These are phyloP conservation scores for Sebastes taczanowskii DNA, from an alignment of 2,797 vertebrate genomes.

Conservation along the genomic window DNA sequence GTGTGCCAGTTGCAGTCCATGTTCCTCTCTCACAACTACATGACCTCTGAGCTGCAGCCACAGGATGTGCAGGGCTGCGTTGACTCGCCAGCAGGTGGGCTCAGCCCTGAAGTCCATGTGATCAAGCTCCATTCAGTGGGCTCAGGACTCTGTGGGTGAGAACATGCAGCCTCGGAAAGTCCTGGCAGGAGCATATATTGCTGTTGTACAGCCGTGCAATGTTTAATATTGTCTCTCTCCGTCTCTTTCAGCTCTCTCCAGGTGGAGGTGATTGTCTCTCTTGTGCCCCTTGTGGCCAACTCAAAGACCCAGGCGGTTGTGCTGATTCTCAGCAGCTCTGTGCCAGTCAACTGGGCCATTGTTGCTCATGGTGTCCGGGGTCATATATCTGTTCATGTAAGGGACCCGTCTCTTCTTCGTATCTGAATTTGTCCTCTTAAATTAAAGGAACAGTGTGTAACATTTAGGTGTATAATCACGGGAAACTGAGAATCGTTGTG, in stretches of 20 bases:
- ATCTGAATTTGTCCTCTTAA: not conserved
- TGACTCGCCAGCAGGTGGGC: not conserved
- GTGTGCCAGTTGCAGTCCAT: constrained; percentile 76
- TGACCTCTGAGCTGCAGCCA: constrained; percentile 79
- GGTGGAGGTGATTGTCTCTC: constrained; percentile 79
- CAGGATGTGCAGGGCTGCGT: constrained; percentile 78
- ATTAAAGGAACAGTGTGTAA: too few relatives aligned
- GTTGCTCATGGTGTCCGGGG: constrained; percentile 71
- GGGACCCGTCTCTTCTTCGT: not conserved
- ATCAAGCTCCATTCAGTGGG: constrained; percentile 80
- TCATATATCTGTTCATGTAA: constrained; percentile 78
- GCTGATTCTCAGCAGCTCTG: constrained; percentile 81
- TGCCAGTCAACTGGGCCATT: constrained; percentile 81
- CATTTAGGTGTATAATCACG: too few relatives aligned
- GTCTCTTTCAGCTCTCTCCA: constrained; percentile 72
- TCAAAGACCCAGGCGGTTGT: constrained; percentile 64
- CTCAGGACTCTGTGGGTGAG: constrained; percentile 81
- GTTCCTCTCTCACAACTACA: constrained; percentile 79
- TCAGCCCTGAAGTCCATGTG: constrained; percentile 76
- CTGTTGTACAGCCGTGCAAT: too few relatives aligned
- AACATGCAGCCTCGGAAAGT: not conserved
- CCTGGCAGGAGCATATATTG: not conserved
- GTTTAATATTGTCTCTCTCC: not conserved
- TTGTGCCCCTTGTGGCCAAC: constrained; percentile 62
- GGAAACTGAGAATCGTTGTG: too few relatives aligned